phyloP scores from a whole-genome alignment of 1,140 invertebrate species.

The Vanessa atalanta region DNA sequence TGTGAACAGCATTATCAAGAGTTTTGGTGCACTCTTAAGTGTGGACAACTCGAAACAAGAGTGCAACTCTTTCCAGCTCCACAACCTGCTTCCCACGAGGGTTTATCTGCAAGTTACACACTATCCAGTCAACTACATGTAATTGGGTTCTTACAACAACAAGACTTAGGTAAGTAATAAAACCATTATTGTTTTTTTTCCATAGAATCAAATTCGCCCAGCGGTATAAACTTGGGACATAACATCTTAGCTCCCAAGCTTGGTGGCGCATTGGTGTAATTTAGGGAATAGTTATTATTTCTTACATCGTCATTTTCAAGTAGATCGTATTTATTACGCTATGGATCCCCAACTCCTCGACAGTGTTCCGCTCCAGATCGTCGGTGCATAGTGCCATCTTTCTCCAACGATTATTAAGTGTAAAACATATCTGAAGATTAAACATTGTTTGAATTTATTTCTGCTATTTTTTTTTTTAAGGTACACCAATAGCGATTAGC shows the following conservation, averaged over 20 bases:
- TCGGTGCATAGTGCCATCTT: too few relatives aligned
- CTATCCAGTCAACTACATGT: slow-evolving; percentile 70
- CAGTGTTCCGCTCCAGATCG: too few relatives aligned
- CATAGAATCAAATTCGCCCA: not conserved
- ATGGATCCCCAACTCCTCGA: too few relatives aligned
- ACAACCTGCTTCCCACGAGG: slow-evolving; percentile 60
- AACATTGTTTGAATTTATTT: too few relatives aligned
- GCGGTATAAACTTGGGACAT: too few relatives aligned
- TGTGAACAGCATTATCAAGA: slow-evolving; percentile 77
- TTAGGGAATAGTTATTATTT: too few relatives aligned
- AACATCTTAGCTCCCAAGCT: too few relatives aligned
- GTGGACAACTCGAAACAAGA: slow-evolving; percentile 71
- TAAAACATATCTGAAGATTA: too few relatives aligned
- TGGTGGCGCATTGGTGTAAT: too few relatives aligned
- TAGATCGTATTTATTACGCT: too few relatives aligned
- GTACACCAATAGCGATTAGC: slow-evolving; percentile 96
- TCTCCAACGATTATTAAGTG: too few relatives aligned
- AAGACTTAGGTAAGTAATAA: slow-evolving; percentile 65
- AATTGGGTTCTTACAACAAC: slow-evolving; percentile 70
- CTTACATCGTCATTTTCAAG: too few relatives aligned
- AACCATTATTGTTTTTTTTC: not conserved
- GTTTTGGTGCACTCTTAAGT: slow-evolving; percentile 72
- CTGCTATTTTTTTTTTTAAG: slow-evolving; percentile 58
- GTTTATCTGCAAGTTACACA: slow-evolving; percentile 54
- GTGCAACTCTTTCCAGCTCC: slow-evolving; percentile 73